A percentile compares a stretch with the other conserved stretches of the same genome.
Evolutionary conservation across 2,888 invertebrate species (phyloP).

Genomic region (Spisula solida): DNA sequence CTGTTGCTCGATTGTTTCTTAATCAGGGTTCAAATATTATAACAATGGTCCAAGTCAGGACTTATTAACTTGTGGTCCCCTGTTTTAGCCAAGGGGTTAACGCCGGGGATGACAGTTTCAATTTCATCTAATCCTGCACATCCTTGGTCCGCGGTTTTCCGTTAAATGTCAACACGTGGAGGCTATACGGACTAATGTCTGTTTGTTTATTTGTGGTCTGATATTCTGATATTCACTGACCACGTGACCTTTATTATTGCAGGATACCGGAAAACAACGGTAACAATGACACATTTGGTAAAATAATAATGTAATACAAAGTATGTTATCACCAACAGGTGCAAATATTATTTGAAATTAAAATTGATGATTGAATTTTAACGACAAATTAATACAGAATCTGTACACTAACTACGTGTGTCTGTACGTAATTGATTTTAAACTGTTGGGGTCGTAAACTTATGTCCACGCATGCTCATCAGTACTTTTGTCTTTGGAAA

Average conservation of each 20-base stretch:
- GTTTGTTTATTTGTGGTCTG: background rate
- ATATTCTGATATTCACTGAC: background rate
- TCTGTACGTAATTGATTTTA: too few relatives aligned
- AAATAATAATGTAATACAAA: background rate
- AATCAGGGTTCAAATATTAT: constrained; percentile 7
- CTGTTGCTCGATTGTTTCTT: constrained; percentile 3
- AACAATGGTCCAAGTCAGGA: background rate
- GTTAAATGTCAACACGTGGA: constrained; percentile 42
- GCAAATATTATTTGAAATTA: background rate
- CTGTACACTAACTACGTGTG: too few relatives aligned
- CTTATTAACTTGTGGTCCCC: background rate
- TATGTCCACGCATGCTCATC: too few relatives aligned
- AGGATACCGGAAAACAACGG: constrained; percentile 15
- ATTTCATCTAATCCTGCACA: background rate
- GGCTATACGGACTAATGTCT: background rate
- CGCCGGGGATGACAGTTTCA: background rate
- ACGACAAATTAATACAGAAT: too few relatives aligned
- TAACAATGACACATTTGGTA: background rate
- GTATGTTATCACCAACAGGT: background rate
- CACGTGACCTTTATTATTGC: background rate
- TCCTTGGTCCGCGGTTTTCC: constrained; percentile 8
- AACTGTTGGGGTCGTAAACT: too few relatives aligned
- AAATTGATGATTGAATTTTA: background rate
- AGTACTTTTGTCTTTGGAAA: too few relatives aligned
- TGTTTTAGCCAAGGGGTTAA: background rate